Conservation (phyloP, 2,797 vertebrate genomes). For the Clarias laeviceps region DNA sequence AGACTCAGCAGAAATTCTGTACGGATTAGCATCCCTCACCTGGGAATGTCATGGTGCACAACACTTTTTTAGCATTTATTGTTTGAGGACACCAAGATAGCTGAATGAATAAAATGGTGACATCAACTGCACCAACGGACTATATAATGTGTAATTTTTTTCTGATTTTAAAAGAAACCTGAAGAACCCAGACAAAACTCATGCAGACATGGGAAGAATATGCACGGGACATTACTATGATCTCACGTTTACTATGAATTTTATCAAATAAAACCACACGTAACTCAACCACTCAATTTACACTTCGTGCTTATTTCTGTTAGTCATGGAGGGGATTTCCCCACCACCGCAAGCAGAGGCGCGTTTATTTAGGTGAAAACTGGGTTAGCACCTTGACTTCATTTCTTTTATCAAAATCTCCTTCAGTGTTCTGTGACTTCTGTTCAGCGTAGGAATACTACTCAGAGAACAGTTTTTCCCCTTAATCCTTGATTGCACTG, state of each 20-base stretch:
- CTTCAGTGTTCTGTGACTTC: not conserved
- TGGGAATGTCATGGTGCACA: too few species aligned
- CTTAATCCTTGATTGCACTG: not conserved
- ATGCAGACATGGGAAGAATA: not conserved
- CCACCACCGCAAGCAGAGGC: not conserved
- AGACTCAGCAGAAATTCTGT: too few species aligned
- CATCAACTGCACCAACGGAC: too few species aligned
- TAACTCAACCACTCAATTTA: not conserved
- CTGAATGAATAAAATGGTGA: too few species aligned
- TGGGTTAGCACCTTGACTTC: slow-evolving; percentile 36
- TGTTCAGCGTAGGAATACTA: not conserved
- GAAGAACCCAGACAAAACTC: not conserved
- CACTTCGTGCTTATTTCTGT: slow-evolving; percentile 25
- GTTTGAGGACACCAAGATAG: too few species aligned
- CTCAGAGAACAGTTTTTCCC: not conserved
- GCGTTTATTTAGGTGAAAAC: slow-evolving; percentile 26
- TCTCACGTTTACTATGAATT: slow-evolving; percentile 46
- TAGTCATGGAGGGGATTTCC: slow-evolving; percentile 41
- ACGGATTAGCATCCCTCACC: too few species aligned
- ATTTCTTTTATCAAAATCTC: not conserved
- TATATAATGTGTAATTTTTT: not conserved
- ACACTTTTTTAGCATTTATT: too few species aligned
- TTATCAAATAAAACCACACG: slow-evolving; percentile 31
- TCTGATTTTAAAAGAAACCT: not conserved
- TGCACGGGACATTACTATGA: not conserved